Base-by-base conservation (phyloP, 2,113 vertebrate species). In the Cinclus mexicanus region DNA sequence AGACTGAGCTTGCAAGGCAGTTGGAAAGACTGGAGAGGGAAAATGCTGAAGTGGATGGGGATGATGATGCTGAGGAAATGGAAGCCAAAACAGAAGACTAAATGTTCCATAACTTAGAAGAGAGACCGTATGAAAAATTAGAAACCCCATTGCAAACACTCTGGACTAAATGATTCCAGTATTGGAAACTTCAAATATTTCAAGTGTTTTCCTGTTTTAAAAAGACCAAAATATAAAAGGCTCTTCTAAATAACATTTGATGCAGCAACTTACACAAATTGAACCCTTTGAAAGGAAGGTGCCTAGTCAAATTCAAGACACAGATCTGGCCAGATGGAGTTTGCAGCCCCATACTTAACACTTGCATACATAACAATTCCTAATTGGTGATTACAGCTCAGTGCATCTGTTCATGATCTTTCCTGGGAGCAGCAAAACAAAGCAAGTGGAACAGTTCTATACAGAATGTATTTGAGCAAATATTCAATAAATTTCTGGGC, bases 51-150 rank as follows among this genome's bases (percentile, higher is more conserved):
- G 99, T 99, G 94, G 99, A 99, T 71, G 99, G 99, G 83, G 99
- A 99, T 46, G 99, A 99, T 26, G 99, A 99, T 85, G 98, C 98
- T 0, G 99, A 99, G 91, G 99, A 99, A 97, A 99, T 99, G 99
- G 99, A 99, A 98, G 99, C 99, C 95, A 99, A 99, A 98, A 96
- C 98, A 6, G 99, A 99, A 97, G 99, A 99, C 96, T 99, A 98
- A 96, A 84, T 56, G 56, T 90, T 89, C 75, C 94, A 82, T 86
- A 59, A 79, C 78, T 81, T 92, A 82, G 76, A 96, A 63, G 70
- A 91, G 37, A 85, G 76, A 84, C 57, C 67, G 31, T 33, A 65
- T 67, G 76, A 93, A 96, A 94, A 95, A 72, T 94, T 94, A 85
- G 21, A 83, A 65, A 81, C 50, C 63, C 76, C 76, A 50, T 93